Evolutionary conservation across 2,113 vertebrate genomes (phyloP).

Genomic region (Notiomystis cincta): DNA sequence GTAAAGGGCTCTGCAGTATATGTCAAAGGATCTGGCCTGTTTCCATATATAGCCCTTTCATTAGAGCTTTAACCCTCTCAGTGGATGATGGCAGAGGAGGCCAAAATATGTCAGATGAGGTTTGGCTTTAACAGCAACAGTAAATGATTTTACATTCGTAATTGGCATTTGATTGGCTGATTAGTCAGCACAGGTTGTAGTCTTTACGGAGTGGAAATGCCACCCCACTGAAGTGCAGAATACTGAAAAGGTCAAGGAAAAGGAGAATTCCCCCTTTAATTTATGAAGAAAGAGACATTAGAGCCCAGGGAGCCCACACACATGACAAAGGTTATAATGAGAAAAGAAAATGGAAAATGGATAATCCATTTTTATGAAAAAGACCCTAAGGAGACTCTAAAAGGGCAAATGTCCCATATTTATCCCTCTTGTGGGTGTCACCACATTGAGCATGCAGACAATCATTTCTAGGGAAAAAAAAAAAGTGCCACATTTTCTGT

Average conservation of each 20-base stretch:
- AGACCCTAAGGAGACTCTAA: neutral
- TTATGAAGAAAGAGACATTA: conserved; percentile 32
- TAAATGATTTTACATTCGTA: conserved; percentile 36
- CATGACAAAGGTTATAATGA: conserved; percentile 48
- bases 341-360: conserved; percentile 28
- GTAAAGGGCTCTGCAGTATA: neutral
- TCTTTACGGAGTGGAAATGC: conserved; percentile 40
- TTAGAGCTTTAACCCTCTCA: neutral
- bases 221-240: conserved; percentile 41
- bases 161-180: conserved; percentile 33
- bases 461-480: neutral
- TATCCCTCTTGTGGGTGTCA: neutral
- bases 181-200: conserved; percentile 12
- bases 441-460: neutral
- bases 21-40: neutral
- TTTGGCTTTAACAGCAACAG: neutral
- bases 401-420: conserved; percentile 9
- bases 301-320: neutral
- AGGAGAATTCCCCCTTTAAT: conserved; percentile 30
- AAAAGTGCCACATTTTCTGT: neutral
- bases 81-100: neutral
- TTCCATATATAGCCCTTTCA: neutral
- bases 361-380: conserved; percentile 45
- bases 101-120: neutral
- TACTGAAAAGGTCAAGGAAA: conserved; percentile 65